Evolutionary conservation across 2,888 invertebrate species (phyloP).

Genomic region (Eupithecia abbreviata): DNA sequence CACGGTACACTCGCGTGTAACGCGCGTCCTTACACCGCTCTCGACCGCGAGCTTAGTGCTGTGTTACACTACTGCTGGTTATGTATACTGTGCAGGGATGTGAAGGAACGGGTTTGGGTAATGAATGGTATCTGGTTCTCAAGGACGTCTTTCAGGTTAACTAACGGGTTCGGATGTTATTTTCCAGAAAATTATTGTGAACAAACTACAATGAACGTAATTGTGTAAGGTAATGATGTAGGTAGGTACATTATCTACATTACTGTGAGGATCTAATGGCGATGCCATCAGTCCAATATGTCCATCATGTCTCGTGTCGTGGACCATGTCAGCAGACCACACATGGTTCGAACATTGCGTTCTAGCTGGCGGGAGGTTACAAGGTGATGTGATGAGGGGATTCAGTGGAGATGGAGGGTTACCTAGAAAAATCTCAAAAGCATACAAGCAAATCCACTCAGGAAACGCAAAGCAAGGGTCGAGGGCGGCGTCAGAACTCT

Average conservation of each 20-base stretch:
- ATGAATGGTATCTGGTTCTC: neutral
- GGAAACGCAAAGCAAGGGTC: slow-evolving; percentile 70
- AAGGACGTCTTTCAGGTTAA: slow-evolving; percentile 1
- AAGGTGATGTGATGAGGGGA: slow-evolving; percentile 17
- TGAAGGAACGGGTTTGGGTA: neutral
- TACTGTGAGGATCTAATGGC: neutral
- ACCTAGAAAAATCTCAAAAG: slow-evolving; percentile 38
- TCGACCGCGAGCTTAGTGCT: slow-evolving; percentile 68
- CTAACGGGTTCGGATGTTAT: neutral
- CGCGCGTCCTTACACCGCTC: slow-evolving; percentile 69
- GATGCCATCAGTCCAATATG: neutral
- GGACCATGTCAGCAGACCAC: slow-evolving; percentile 3
- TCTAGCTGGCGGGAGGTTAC: slow-evolving; percentile 11
- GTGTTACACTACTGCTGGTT: slow-evolving; percentile 50
- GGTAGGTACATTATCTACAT: slow-evolving; percentile 1
- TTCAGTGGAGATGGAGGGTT: slow-evolving; percentile 18
- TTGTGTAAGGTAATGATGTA: neutral
- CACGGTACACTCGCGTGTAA: slow-evolving; percentile 62
- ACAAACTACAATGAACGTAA: neutral
- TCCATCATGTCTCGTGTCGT: slow-evolving; percentile 1
- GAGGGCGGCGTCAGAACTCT: slow-evolving; percentile 79
- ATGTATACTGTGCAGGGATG: slow-evolving; percentile 38
- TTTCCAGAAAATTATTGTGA: neutral
- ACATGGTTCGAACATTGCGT: neutral
- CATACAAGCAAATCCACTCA: slow-evolving; percentile 41